phyloP scores from a whole-genome alignment of 2,113 vertebrate species.

The Phalacrocorax aristotelis region DNA sequence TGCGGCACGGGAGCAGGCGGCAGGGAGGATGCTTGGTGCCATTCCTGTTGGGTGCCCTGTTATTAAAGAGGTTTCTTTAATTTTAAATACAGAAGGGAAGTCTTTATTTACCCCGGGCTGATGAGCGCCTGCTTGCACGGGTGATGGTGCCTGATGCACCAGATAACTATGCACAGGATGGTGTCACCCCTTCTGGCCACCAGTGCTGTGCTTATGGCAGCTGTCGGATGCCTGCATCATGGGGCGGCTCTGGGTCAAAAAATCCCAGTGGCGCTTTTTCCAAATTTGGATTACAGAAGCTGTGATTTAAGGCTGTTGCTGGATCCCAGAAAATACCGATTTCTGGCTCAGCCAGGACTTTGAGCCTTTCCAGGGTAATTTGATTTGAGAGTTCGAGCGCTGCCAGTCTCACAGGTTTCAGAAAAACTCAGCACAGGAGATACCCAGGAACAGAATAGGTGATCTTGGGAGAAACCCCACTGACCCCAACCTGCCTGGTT shows the following conservation, averaged over 20 bases:
- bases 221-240: rapidly evolving
- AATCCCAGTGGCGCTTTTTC: not conserved
- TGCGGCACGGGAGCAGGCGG: rapidly evolving
- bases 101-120: not conserved
- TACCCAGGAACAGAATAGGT: not conserved
- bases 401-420: not conserved
- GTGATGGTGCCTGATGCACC: not conserved
- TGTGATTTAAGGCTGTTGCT: not conserved
- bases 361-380: constrained; percentile 26
- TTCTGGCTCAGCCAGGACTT: not conserved
- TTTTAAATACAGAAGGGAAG: not conserved
- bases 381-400: not conserved
- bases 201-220: not conserved
- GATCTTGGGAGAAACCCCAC: not conserved
- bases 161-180: rapidly evolving
- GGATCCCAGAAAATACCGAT: not conserved
- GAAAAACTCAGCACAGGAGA: not conserved
- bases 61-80: not conserved
- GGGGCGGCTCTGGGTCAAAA: not conserved
- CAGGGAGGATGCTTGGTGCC: not conserved
- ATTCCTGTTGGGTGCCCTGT: not conserved
- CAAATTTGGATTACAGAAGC: not conserved
- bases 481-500: not conserved
- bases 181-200: not conserved
- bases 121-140: not conserved